Base-by-base conservation (phyloP, 2,888 invertebrate species). In the Diachrysia chrysitis region DNA sequence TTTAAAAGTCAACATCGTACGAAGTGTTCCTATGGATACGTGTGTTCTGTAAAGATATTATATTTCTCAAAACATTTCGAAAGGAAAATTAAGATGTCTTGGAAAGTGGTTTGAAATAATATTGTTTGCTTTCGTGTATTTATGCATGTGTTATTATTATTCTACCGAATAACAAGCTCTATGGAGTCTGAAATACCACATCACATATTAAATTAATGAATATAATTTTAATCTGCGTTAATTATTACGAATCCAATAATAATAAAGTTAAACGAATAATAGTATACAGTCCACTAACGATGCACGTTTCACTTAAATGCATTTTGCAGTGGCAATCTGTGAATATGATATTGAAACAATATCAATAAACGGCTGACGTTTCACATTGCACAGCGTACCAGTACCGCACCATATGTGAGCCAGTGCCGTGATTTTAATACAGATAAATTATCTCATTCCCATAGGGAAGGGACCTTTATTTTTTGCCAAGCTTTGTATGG, bases 311-410 rank as follows among this genome's bases (percentile, higher is more conserved):
- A 63, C 56, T 77, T 70, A 73, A 66, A 73, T 60, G 68, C 66
- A 76, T 79, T 70, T 79, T 67, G 67, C 70, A 76, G 80, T 23
- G 78, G 48, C 63, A 66, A 73, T 66, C 66, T 64, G 56, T 55
- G 64, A 63, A 69, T 74, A 67, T 73, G 63, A 73, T 65, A 77
- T 63, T 77, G 63, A 80, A 80, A 80, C 78, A 77, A 71, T 77
- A 77, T 78, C 69, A 67, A 77, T 78, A 79, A 77, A 71, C 78
- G 74, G 61, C 48, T 81, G 66, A 77, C 63, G 61, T 67, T 58
- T 66, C 64, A 23, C 61, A 63, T 58, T 25, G 67, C 62, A 67
- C 42, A 32, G 32, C 32, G 10, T 10, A 32, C 10, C 10, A 42
- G 42, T n/a, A n/a, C n/a, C 42, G 42, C 69, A 46, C 63, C 81